Evolutionary conservation across 2,797 vertebrate genomes (phyloP).

Genomic region (Cuculus canorus): DNA sequence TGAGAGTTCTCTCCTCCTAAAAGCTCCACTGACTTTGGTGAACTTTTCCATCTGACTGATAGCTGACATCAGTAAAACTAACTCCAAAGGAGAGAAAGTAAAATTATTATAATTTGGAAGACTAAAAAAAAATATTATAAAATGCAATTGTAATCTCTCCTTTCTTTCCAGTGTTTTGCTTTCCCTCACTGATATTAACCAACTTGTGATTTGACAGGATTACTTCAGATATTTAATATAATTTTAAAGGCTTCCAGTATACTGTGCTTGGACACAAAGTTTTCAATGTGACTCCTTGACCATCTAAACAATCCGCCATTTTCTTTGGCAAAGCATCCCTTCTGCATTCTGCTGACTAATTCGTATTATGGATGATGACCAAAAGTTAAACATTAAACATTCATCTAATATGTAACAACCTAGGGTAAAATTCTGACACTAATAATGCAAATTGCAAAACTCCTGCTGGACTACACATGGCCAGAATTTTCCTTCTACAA

Average conservation of each 20-base stretch:
- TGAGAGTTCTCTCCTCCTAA: background rate
- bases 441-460: background rate
- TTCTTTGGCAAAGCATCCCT: background rate
- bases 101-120: background rate
- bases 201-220: background rate
- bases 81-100: background rate
- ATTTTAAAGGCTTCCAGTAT: background rate
- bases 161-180: background rate
- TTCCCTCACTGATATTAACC: background rate
- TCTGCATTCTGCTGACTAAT: background rate
- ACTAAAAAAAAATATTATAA: background rate
- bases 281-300: background rate
- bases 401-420: background rate
- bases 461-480: background rate
- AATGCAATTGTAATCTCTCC: background rate
- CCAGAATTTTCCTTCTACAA: background rate
- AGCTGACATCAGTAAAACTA: background rate
- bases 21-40: background rate
- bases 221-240: background rate
- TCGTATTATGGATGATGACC: background rate
- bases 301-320: background rate
- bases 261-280: background rate
- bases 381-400: background rate
- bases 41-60: background rate
- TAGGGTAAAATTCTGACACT: background rate